Evolutionary conservation across 2,888 invertebrate genomes (phyloP).

Genomic region (Lepas anatifera): DNA sequence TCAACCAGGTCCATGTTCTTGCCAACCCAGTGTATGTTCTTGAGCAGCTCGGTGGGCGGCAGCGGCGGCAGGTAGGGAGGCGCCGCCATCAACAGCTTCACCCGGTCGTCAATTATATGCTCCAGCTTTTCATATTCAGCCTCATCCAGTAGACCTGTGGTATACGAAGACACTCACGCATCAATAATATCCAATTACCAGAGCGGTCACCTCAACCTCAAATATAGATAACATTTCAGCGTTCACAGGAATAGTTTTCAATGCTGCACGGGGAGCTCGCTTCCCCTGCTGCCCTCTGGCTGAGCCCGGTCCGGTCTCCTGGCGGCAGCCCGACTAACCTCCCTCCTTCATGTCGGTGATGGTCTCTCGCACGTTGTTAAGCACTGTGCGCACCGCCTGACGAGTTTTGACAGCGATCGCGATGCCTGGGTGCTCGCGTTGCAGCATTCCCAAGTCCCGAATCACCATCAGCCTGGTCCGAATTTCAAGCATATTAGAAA

Average conservation of each 20-base stretch:
- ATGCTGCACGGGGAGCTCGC: no score
- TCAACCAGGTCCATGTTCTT: conserved; percentile 30
- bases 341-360: conserved; percentile 44
- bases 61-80: conserved; percentile 33
- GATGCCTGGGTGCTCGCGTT: conserved; percentile 46
- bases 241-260: no score
- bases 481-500: no score
- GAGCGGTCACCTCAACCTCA: no score
- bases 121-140: conserved; percentile 43
- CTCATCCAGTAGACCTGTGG: conserved; percentile 45
- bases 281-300: no score
- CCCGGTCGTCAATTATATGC: conserved; percentile 42
- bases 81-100: conserved; percentile 34
- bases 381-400: conserved; percentile 47
- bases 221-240: no score
- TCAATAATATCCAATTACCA: no score
- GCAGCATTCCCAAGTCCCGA: conserved; percentile 34
- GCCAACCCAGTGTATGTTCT: conserved; percentile 32
- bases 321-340: conserved; percentile 24
- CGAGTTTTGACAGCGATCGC: conserved; percentile 51
- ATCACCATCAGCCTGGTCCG: conserved; percentile 1
- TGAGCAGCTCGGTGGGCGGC: conserved; percentile 32
- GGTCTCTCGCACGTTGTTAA: conserved; percentile 45
- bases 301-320: no score
- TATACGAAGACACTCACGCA: no score